These are phyloP conservation scores for Bubo blakistoni DNA, from an alignment of 2,113 vertebrate genomes.

Conservation along the genomic window DNA sequence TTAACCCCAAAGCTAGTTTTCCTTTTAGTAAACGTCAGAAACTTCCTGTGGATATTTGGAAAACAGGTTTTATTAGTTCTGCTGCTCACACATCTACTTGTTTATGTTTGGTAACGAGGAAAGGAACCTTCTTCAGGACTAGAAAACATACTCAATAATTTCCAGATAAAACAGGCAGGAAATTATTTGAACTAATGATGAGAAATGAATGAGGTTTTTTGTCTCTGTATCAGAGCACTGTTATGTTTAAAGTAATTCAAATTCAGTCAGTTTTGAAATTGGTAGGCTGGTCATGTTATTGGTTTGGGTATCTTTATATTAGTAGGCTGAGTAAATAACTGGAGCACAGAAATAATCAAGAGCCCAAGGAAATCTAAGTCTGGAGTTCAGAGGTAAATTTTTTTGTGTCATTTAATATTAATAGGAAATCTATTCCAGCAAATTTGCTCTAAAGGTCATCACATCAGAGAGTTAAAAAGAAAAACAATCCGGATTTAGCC, in stretches of 20 bases:
- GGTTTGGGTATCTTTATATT: background rate
- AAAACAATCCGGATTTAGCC: conserved; percentile 44
- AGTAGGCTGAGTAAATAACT: conserved; percentile 42
- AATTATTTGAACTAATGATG: conserved; percentile 13
- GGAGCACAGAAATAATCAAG: conserved; percentile 27
- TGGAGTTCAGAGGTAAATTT: conserved; percentile 12
- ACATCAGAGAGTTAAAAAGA: conserved; percentile 22
- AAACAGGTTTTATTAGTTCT: background rate
- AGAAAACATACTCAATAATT: background rate
- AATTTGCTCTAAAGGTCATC: conserved; percentile 67
- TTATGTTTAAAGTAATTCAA: conserved; percentile 18
- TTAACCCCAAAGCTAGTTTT: background rate
- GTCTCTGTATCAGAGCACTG: background rate
- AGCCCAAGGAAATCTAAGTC: background rate
- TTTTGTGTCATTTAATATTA: conserved; percentile 57
- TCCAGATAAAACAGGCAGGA: conserved; percentile 15
- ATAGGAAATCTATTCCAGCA: conserved; percentile 38
- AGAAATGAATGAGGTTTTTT: background rate
- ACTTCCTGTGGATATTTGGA: background rate
- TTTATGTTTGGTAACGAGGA: background rate
- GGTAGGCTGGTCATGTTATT: background rate
- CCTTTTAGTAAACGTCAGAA: background rate
- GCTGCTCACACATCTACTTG: background rate
- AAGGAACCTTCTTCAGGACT: background rate
- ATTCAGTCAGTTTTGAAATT: conserved; percentile 25